phyloP scores from a whole-genome alignment of 1,140 invertebrate species.

The Trypoxylus dichotomus region DNA sequence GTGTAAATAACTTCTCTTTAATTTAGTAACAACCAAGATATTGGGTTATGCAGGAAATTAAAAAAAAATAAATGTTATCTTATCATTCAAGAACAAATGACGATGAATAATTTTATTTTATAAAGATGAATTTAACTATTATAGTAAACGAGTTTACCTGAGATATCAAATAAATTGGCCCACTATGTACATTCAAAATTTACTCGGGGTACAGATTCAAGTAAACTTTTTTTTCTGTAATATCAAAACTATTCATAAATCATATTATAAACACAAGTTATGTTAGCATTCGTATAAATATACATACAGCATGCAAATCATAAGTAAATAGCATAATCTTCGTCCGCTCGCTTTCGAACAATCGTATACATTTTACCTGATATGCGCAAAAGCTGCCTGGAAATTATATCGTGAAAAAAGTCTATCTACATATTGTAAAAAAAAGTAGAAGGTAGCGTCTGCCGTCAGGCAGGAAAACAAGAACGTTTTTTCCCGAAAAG shows the following conservation, averaged over 20 bases:
- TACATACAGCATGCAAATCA: conserved; percentile 7
- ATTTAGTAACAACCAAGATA: too few relatives aligned
- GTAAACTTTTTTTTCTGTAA: too few relatives aligned
- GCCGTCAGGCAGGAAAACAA: neutral
- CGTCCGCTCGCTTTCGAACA: neutral
- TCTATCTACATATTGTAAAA: neutral
- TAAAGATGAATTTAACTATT: too few relatives aligned
- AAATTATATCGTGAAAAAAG: neutral
- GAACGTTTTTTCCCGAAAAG: neutral
- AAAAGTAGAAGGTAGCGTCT: neutral
- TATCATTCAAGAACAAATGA: too few relatives aligned
- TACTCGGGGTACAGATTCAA: too few relatives aligned
- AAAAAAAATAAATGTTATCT: too few relatives aligned
- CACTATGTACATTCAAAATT: too few relatives aligned
- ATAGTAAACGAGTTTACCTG: too few relatives aligned
- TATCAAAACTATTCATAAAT: neutral
- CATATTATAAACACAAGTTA: neutral
- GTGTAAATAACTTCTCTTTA: too few relatives aligned
- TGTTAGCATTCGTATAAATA: neutral
- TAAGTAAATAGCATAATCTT: conserved; percentile 7
- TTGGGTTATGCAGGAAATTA: too few relatives aligned
- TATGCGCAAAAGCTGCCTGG: neutral
- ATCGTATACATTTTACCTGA: neutral
- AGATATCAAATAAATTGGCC: too few relatives aligned
- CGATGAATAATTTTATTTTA: too few relatives aligned